Conservation (phyloP, 2,797 vertebrate genomes). For the Hapalemur alaotrensis region DNA sequence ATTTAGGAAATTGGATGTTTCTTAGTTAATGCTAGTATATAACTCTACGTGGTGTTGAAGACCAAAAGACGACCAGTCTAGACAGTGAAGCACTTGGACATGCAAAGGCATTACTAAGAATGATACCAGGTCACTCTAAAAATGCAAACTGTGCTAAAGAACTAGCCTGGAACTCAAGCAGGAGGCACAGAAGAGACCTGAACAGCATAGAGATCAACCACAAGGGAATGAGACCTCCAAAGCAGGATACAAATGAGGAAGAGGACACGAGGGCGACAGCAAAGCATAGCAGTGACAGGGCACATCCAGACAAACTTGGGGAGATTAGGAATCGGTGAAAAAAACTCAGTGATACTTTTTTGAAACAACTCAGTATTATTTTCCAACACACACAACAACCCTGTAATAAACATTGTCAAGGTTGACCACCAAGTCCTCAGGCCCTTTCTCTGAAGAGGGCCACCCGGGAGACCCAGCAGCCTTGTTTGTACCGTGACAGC, state of each 20-base stretch:
- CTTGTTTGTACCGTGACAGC: background rate
- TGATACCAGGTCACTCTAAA: background rate
- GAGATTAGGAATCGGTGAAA: background rate
- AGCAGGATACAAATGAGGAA: background rate
- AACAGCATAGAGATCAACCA: background rate
- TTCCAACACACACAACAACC: background rate
- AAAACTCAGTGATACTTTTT: background rate
- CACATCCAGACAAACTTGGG: background rate
- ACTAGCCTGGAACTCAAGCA: background rate
- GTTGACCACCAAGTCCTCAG: background rate
- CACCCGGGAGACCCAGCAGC: fast-evolving
- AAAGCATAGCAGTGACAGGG: background rate
- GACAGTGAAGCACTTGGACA: background rate
- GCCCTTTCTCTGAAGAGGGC: background rate
- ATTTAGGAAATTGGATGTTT: conserved; percentile 1
- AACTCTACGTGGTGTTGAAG: background rate
- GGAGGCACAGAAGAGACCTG: background rate
- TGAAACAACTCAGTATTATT: background rate
- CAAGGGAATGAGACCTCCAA: background rate
- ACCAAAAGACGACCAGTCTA: background rate
- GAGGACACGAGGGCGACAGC: background rate
- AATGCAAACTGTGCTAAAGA: background rate
- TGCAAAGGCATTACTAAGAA: background rate
- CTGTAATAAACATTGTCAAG: background rate
- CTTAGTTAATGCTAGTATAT: background rate